Evolutionary conservation across 2,797 vertebrate genomes (phyloP).

Genomic region (Myotis findleyi): DNA sequence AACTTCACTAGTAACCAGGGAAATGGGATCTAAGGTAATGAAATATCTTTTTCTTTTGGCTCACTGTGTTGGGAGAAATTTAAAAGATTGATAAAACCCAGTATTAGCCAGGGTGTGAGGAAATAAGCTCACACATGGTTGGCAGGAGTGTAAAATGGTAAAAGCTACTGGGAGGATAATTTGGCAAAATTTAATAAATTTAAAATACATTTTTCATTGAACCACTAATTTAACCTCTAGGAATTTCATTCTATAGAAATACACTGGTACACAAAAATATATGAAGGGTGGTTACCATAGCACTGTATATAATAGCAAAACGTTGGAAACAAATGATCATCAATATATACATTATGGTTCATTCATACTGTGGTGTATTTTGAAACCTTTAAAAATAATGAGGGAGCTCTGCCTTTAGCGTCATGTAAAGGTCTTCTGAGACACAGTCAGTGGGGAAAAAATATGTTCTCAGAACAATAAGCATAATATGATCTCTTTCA

Average conservation of each 20-base stretch:
- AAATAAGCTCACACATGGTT: not conserved
- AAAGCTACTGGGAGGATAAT: not conserved
- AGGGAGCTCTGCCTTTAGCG: not conserved
- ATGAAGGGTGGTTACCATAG: not conserved
- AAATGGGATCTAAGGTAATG: not conserved
- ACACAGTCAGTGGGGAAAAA: not conserved
- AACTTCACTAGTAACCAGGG: not conserved
- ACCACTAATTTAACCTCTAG: not conserved
- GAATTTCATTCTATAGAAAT: slow-evolving; percentile 31
- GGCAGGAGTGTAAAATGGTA: not conserved
- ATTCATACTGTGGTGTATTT: not conserved
- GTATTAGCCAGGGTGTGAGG: not conserved
- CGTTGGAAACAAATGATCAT: not conserved
- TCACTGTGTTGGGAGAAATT: not conserved
- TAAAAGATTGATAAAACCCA: not conserved
- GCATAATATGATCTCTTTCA: slow-evolving; percentile 29
- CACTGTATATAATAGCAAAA: not conserved
- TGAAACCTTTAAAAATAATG: not conserved
- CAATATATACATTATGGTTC: not conserved
- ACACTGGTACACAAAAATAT: not conserved
- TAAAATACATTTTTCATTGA: slow-evolving; percentile 15
- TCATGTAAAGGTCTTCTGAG: slow-evolving; percentile 11
- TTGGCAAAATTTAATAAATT: not conserved
- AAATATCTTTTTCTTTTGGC: not conserved
- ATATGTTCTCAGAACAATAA: slow-evolving; percentile 12